Conservation (phyloP, 1,140 invertebrate species). For the Tetragnatha versicolor region DNA sequence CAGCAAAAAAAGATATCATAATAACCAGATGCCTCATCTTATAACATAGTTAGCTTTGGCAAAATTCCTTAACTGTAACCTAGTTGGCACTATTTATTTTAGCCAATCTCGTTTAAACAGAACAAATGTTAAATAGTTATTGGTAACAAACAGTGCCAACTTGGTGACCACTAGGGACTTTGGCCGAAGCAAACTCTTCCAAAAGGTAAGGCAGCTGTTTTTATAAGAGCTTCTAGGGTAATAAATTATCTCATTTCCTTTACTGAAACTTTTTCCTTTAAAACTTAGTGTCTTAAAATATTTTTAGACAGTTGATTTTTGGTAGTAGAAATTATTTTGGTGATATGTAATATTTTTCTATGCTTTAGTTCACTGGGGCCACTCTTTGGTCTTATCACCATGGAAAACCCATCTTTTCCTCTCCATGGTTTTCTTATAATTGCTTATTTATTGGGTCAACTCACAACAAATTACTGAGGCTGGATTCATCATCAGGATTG, state of each 20-base stretch:
- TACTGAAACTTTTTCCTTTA: neutral
- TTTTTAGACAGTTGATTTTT: neutral
- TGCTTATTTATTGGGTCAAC: conserved; percentile 69
- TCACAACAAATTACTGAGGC: conserved; percentile 68
- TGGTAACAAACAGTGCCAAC: no score
- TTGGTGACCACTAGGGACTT: no score
- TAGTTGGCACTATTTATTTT: no score
- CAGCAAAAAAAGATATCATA: no score
- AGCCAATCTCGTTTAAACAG: no score
- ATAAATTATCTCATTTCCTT: neutral
- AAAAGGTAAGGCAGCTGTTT: neutral
- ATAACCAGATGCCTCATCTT: no score
- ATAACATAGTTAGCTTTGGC: no score
- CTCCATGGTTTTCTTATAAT: conserved; percentile 66
- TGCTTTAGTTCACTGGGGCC: conserved; percentile 62
- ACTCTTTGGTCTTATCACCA: conserved; percentile 68
- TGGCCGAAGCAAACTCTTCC: no score
- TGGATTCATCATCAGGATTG: conserved; percentile 63
- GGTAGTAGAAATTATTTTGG: neutral
- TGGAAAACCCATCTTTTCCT: conserved; percentile 72
- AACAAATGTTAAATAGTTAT: no score
- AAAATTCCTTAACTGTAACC: no score
- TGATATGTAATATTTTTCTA: neutral
- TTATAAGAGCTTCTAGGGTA: neutral
- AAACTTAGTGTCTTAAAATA: neutral